Evolutionary conservation across 23 tunicate species (phyloP).

Genomic region (Trididemnum nubilum): DNA sequence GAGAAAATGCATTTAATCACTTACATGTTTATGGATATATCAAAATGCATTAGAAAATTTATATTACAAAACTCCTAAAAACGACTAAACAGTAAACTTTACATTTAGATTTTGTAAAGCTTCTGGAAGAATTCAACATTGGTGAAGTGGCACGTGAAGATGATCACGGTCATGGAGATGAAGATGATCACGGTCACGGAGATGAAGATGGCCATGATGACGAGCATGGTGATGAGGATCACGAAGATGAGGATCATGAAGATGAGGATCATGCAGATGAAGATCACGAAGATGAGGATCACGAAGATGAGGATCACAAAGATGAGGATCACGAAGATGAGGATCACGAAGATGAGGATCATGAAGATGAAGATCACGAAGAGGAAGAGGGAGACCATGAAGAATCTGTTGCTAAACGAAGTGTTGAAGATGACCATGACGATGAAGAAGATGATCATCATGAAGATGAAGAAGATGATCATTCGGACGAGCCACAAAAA

Average conservation of each 20-base stretch:
- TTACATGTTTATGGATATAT: no score
- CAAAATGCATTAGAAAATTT: no score
- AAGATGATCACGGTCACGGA: conserved; percentile 9
- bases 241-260: neutral
- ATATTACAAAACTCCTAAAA: no score
- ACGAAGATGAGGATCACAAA: conserved; percentile 8
- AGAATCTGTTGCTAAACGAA: neutral
- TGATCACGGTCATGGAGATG: neutral
- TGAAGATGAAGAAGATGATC: conserved; percentile 21
- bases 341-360: conserved; percentile 26
- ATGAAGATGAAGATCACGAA: conserved; percentile 1
- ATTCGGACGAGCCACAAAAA: neutral
- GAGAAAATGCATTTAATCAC: no score
- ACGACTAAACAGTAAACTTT: no score
- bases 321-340: conserved; percentile 5
- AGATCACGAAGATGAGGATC: conserved; percentile 17
- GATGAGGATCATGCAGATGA: neutral
- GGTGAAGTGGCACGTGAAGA: conserved; percentile 5
- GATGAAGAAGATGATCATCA: conserved; percentile 23
- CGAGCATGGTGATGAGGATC: conserved; percentile 6
- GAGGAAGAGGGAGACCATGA: neutral
- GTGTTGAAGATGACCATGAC: conserved; percentile 30
- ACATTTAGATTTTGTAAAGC: conserved; percentile 20
- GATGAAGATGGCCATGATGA: conserved; percentile 34
- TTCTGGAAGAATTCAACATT: conserved; percentile 27